Base-by-base conservation (phyloP, 23 tunicate species). In the Halocynthia aurantium region DNA sequence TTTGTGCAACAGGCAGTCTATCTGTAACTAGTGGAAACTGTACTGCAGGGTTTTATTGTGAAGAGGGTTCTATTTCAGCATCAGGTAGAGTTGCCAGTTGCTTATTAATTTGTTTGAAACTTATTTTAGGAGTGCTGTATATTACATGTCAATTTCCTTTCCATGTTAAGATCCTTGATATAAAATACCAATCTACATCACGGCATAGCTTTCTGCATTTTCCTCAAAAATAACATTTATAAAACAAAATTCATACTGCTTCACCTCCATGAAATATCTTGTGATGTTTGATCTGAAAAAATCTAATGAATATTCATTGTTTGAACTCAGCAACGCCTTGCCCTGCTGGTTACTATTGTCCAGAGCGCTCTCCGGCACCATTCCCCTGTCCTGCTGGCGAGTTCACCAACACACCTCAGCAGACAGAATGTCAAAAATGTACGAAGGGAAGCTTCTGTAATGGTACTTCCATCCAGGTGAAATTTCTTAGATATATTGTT, bases 291-390 rank as follows among this genome's bases (percentile, higher is more conserved):
- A 13, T 13, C 17, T 5, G n/a, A 58, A 58, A 58, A 58, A 13
- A 58, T 58, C 63, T 13, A 1, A 58, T 13, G 17, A 58, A n/a
- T 13, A 58, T 13, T n/a, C 15, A 58, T 58, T 22, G 49, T 15
- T 15, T 68, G 72, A 68, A 18, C 18, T 67, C 75, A 83, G 94
- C 76, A 7, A 50, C 18, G 51, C 40, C 53, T 40, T 93, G 98
- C 63, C 77, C 88, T 57, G 86, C 85, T 62, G 99, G 99, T 51
- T 88, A 84, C 69, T 70, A 73, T 22, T 94, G 99, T 66, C 99
- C 99, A 8, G 91, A 57, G 44, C 85, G 87, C 8, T 79, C 82
- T 10, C 70, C 91, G 21, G 79, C 65, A 44, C 96, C 95, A 12
- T 44, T 57, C 7, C 95, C 95, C n/a, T 94, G 99, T 56, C 76